Evolutionary conservation across 2,797 vertebrate species (phyloP), one percentile per base, ranked within the genome.

Genomic region (Gymnocypris eckloni): DNA sequence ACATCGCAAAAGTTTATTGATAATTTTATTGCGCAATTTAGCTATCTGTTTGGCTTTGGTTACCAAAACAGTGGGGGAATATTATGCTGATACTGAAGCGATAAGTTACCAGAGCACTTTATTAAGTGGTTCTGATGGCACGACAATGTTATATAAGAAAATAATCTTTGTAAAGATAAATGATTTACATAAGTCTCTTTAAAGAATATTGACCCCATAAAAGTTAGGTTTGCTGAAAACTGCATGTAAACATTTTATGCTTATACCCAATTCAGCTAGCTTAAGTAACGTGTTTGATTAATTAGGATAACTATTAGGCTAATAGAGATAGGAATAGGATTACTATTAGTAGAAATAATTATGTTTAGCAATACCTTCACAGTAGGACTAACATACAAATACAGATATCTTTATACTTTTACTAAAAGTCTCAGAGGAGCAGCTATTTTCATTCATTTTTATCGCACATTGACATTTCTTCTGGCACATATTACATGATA

Each of bases 141-240:
- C 33, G 20, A 4, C 4, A 16, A 18, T 3, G 18, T 71, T 48
- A 85, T 37, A 48, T 79, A 48, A 85, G 18, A 61, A 16, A 25
- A 16, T 75, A 1, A 43, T 61, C 33, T 16, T 50, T 73, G 7
- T 10, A 69, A 78, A 69, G 64, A 82, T 76, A 76, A 18, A 83
- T 48, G 6, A 52, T 18, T 81, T 52, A 69, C n/a, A 16, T 52
- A 67, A 80, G 59, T 4, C 75, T 33, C 28, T 39, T 20, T 28
- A 7, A 39, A 54, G n/a, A 15, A 75, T 41, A 59, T 3, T 69
- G 33, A 61, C 4, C 9, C 37, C 6, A 76, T 76, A 39, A 67
- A 84, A 1, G 6, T 18, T 25, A 75, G 39, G 2, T 87, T 4
- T 61, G 25, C 33, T 67, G 18, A 10, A 28, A 50, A 33, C 3